phyloP scores from a whole-genome alignment of 2,113 vertebrate genomes.

The Poeciliopsis prolifica region DNA sequence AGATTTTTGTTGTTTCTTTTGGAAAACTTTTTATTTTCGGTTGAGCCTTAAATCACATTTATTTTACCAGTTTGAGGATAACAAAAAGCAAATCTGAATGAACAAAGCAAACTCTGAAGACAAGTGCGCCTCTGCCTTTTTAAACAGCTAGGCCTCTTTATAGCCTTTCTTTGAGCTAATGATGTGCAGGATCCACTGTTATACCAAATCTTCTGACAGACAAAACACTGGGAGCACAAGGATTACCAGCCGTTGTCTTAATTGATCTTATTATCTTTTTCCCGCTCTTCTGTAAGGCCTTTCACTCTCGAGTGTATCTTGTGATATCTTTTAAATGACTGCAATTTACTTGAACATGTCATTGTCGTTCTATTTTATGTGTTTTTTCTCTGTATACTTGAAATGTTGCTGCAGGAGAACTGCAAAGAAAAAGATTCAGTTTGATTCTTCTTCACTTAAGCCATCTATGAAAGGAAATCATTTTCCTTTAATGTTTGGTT shows the following conservation, averaged over 20 bases:
- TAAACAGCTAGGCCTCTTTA: constrained; percentile 45
- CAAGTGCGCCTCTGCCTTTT: constrained; percentile 35
- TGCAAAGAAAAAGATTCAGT: constrained; percentile 3
- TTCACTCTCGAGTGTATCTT: constrained; percentile 43
- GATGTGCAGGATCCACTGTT: constrained; percentile 49
- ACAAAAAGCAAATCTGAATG: constrained; percentile 26
- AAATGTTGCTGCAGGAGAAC: constrained; percentile 20
- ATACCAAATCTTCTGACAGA: constrained; percentile 43
- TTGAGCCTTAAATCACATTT: constrained; percentile 43
- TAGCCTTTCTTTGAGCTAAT: constrained; percentile 56
- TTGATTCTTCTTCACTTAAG: not conserved
- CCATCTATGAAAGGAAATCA: not conserved
- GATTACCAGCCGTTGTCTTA: constrained; percentile 70
- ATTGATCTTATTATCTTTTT: constrained; percentile 73
- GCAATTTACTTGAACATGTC: constrained; percentile 38
- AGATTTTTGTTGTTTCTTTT: too few species aligned
- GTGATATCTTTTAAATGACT: constrained; percentile 39
- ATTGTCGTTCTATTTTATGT: constrained; percentile 11
- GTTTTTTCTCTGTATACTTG: not conserved
- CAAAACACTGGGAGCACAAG: constrained; percentile 41
- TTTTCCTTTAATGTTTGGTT: constrained; percentile 4
- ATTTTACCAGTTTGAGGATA: constrained; percentile 10
- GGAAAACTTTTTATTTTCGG: constrained; percentile 54
- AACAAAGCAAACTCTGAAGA: constrained; percentile 51
- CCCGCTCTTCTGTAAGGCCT: constrained; percentile 49